phyloP scores from a whole-genome alignment of 2,888 invertebrate genomes.

The Oasisia sp. region DNA sequence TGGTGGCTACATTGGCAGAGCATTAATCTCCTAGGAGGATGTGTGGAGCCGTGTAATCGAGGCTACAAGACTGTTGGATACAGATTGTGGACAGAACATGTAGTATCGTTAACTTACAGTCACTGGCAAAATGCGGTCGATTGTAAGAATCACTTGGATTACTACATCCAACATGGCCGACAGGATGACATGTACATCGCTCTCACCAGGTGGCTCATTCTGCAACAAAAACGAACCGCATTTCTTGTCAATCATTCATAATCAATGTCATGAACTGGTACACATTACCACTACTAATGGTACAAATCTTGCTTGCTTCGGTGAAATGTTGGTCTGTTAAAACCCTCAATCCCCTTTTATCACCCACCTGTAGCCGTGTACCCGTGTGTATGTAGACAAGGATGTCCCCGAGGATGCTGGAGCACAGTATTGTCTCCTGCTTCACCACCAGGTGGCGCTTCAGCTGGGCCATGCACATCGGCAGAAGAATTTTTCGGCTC shows the following conservation, averaged over 20 bases:
- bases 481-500: slow-evolving; percentile 83
- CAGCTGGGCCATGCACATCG: slow-evolving; percentile 86
- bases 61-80: neutral
- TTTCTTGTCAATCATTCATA: neutral
- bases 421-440: slow-evolving; percentile 84
- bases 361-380: neutral
- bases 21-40: too few species aligned
- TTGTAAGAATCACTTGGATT: slow-evolving; percentile 75
- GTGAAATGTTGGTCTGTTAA: neutral
- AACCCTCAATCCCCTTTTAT: neutral
- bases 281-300: neutral
- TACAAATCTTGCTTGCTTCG: neutral
- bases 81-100: neutral
- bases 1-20: too few species aligned
- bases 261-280: neutral
- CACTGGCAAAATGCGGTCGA: neutral
- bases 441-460: slow-evolving; percentile 83
- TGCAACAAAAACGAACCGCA: neutral
- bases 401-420: slow-evolving; percentile 87
- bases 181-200: slow-evolving; percentile 69
- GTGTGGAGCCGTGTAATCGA: too few species aligned
- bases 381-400: slow-evolving; percentile 74
- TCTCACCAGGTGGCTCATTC: neutral
- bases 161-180: slow-evolving; percentile 84
- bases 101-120: neutral